phyloP scores from a whole-genome alignment of 2,797 vertebrate genomes.

The Paramormyrops hopkinsi region DNA sequence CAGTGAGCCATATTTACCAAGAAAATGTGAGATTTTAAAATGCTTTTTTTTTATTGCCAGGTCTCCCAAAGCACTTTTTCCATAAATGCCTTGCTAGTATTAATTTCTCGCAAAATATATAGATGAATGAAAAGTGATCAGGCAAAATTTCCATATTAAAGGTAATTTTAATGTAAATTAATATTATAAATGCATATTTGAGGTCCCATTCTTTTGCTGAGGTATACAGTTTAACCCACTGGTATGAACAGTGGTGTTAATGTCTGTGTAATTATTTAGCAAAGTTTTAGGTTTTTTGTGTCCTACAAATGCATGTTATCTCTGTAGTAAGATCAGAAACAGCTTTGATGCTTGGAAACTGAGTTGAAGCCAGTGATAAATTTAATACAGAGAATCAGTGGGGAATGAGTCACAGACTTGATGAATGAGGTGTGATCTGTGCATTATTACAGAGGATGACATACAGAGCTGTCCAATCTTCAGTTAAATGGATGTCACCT shows the following conservation, averaged over 20 bases:
- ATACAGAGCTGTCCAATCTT: slow-evolving; percentile 41
- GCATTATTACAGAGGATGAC: slow-evolving; percentile 35
- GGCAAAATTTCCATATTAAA: slow-evolving; percentile 16
- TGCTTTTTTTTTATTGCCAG: slow-evolving; percentile 25
- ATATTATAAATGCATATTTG: background rate
- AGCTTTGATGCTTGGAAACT: slow-evolving; percentile 38
- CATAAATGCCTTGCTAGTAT: slow-evolving; percentile 52
- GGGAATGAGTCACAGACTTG: slow-evolving; percentile 36
- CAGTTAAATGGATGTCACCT: slow-evolving; percentile 57
- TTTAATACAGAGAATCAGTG: background rate
- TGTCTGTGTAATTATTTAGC: background rate
- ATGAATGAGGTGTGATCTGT: slow-evolving; percentile 44
- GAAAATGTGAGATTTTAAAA: slow-evolving; percentile 15
- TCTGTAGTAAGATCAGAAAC: slow-evolving; percentile 25
- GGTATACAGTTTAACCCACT: slow-evolving; percentile 13
- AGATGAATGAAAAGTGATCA: background rate
- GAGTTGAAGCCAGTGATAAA: slow-evolving; percentile 22
- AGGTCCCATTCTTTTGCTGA: background rate
- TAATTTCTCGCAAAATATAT: slow-evolving; percentile 34
- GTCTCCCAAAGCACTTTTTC: slow-evolving; percentile 53
- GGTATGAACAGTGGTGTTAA: background rate
- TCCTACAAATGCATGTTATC: background rate
- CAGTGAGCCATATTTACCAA: slow-evolving; percentile 9
- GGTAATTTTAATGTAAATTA: background rate
- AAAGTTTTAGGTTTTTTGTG: background rate